Percentiles rank a stretch among this genome's conserved stretches.
These are phyloP conservation scores for Mus caroli DNA, from an alignment of 2,797 vertebrate species.

Conservation along the genomic window DNA sequence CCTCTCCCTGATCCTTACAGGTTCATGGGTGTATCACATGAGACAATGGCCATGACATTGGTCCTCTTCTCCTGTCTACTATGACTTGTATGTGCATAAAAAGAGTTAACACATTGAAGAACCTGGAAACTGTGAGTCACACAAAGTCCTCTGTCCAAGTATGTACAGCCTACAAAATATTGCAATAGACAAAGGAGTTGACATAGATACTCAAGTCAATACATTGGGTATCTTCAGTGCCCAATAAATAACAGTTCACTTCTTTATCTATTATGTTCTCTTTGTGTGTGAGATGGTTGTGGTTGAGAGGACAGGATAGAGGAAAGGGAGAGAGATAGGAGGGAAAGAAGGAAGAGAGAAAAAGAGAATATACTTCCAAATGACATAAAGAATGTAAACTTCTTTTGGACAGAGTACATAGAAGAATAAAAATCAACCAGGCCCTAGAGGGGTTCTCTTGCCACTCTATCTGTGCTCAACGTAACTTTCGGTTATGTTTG, in stretches of 20 bases:
- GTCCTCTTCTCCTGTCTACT: not conserved
- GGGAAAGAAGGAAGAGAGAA: not conserved
- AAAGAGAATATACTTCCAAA: constrained; percentile 2
- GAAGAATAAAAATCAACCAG: not conserved
- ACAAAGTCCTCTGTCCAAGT: not conserved
- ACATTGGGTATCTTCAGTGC: not conserved
- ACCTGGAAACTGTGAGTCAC: not conserved
- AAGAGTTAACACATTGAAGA: not conserved
- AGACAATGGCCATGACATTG: not conserved
- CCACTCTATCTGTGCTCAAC: not conserved
- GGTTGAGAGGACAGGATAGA: not conserved
- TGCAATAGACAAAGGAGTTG: not conserved
- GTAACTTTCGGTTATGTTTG: not conserved
- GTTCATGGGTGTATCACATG: not conserved
- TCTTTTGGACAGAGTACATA: not conserved
- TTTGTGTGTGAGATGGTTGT: not conserved
- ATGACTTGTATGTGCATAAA: not conserved
- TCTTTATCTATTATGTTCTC: not conserved
- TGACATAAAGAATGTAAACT: constrained; percentile 15
- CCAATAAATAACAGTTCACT: constrained; percentile 19
- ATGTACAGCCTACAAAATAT: not conserved
- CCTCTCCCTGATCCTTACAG: too few relatives aligned
- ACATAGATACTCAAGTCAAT: not conserved
- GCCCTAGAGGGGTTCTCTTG: not conserved
- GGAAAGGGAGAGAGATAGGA: not conserved